Percentiles rank a stretch among this genome's conserved stretches.
These are phyloP conservation scores for Ascaphus truei DNA, from an alignment of 2,113 vertebrate genomes.

Conservation along the genomic window DNA sequence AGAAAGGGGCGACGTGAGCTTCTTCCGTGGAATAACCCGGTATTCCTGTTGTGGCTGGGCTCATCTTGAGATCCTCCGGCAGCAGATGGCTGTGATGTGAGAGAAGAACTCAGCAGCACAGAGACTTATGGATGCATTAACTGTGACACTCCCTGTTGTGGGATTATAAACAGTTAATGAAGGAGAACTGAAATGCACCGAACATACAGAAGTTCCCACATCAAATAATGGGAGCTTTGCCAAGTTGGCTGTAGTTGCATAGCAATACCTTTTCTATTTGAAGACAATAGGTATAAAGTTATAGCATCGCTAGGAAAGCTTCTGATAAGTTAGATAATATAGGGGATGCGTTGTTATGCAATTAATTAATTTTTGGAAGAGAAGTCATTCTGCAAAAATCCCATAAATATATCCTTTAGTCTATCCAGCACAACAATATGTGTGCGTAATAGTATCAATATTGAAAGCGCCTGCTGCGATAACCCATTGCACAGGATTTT, in stretches of 20 bases:
- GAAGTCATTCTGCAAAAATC: not conserved
- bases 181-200: slow-evolving; percentile 30
- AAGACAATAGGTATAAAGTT: not conserved
- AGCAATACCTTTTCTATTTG: not conserved
- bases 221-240: slow-evolving; percentile 7
- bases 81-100: slow-evolving; percentile 31
- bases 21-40: slow-evolving; percentile 18
- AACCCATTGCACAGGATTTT: slow-evolving; percentile 83
- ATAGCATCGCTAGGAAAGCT: slow-evolving; percentile 13
- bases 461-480: slow-evolving; percentile 80
- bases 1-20: not conserved
- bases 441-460: slow-evolving; percentile 77
- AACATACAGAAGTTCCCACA: slow-evolving; percentile 24
- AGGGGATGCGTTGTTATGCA: not conserved
- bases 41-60: slow-evolving; percentile 16
- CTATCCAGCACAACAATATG: slow-evolving; percentile 72
- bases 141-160: slow-evolving; percentile 34
- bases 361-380: not conserved
- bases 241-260: not conserved
- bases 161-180: slow-evolving; percentile 39
- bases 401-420: not conserved
- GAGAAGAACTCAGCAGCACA: slow-evolving; percentile 18
- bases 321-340: slow-evolving; percentile 52
- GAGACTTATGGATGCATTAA: slow-evolving; percentile 27
- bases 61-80: slow-evolving; percentile 24